Evolutionary conservation across 2,797 vertebrate genomes (phyloP).

Genomic region (Xenopus petersii): DNA sequence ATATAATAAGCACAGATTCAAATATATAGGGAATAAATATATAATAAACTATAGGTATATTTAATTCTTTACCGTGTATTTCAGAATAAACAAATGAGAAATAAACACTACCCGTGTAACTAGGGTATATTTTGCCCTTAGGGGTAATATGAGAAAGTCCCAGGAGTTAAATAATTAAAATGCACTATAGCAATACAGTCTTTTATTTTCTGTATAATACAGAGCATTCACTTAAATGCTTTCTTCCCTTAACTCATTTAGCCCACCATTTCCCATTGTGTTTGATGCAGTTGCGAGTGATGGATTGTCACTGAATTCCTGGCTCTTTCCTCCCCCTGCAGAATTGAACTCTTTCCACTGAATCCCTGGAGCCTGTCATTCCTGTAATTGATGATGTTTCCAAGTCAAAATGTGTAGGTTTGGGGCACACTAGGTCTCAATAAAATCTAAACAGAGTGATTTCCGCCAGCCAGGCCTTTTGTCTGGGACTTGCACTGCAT

Average conservation of each 20-base stretch:
- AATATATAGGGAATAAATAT: too few relatives aligned
- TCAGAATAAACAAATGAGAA: too few relatives aligned
- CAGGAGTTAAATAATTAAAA: too few relatives aligned
- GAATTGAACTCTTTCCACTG: constrained; percentile 73
- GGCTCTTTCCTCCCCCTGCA: constrained; percentile 60
- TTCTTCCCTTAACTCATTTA: constrained; percentile 55
- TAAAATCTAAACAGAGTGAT: constrained; percentile 67
- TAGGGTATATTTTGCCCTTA: too few relatives aligned
- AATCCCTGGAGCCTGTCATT: constrained; percentile 80
- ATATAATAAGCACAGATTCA: too few relatives aligned
- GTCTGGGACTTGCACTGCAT: constrained; percentile 65
- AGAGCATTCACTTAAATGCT: constrained; percentile 33
- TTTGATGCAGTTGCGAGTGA: constrained; percentile 62
- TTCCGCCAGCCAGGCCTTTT: constrained; percentile 81
- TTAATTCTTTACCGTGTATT: too few relatives aligned
- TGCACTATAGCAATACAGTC: not conserved
- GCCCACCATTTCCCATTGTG: constrained; percentile 56
- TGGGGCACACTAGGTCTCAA: constrained; percentile 67
- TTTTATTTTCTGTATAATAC: not conserved
- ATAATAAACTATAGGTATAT: too few relatives aligned
- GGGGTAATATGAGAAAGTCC: too few relatives aligned
- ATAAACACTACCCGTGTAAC: too few relatives aligned
- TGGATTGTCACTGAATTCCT: constrained; percentile 67
- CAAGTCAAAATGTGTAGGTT: constrained; percentile 82
- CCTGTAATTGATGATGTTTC: constrained; percentile 92